Evolutionary conservation across 2,888 invertebrate species (phyloP).

Genomic region (Sepiola atlantica): DNA sequence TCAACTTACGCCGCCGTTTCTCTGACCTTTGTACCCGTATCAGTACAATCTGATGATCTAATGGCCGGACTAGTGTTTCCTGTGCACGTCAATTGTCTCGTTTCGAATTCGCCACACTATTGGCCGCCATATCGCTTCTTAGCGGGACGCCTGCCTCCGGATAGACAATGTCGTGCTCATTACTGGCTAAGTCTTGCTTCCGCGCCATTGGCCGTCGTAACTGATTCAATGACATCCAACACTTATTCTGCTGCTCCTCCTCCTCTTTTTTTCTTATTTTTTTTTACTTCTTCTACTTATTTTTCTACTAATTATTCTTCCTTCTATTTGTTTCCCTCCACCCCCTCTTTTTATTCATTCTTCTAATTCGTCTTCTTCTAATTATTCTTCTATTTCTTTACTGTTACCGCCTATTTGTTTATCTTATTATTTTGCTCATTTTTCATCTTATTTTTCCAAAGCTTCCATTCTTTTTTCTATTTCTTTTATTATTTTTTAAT

Average conservation of each 20-base stretch:
- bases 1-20: not conserved
- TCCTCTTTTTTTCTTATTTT: not conserved
- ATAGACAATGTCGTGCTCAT: constrained; percentile 32
- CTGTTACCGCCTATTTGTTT: too few species aligned
- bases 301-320: too few species aligned
- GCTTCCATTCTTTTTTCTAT: too few species aligned
- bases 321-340: too few species aligned
- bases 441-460: too few species aligned
- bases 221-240: constrained; percentile 11
- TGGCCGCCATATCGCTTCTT: not conserved
- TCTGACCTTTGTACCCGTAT: constrained; percentile 18
- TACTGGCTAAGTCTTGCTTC: not conserved
- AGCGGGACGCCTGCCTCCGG: not conserved
- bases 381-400: too few species aligned
- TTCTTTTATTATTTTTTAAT: too few species aligned
- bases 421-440: too few species aligned
- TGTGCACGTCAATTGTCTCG: not conserved
- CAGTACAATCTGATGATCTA: not conserved
- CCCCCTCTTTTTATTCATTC: not conserved
- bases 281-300: too few species aligned
- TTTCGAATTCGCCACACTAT: not conserved
- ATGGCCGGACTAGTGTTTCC: constrained; percentile 19
- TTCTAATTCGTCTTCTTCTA: too few species aligned
- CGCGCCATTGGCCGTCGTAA: constrained; percentile 2
- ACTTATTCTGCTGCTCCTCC: not conserved